Conservation (phyloP, 2,797 vertebrate species). For the Lagodon rhomboides region DNA sequence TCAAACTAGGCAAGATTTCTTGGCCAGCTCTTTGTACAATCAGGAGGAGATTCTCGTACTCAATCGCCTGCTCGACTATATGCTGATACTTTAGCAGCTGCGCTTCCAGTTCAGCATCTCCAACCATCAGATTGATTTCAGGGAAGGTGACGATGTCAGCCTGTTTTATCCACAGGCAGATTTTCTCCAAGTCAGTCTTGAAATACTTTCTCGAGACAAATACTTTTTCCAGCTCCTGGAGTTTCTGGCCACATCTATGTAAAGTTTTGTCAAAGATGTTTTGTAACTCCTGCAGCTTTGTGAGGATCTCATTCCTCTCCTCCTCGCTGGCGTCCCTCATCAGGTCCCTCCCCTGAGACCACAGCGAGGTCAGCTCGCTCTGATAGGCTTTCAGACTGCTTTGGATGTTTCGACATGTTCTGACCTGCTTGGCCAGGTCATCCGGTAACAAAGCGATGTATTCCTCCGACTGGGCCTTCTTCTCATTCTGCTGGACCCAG, state of each 20-base stretch:
- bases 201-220: conserved; percentile 95
- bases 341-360: conserved; percentile 94
- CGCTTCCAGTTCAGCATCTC: conserved; percentile 86
- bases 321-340: conserved; percentile 94
- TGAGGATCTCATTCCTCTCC: conserved; percentile 92
- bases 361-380: conserved; percentile 91
- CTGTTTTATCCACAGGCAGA: conserved; percentile 96
- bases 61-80: conserved; percentile 93
- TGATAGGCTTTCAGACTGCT: conserved; percentile 94
- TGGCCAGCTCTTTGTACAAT: conserved; percentile 93
- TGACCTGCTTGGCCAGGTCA: conserved; percentile 93
- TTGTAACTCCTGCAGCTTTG: conserved; percentile 94
- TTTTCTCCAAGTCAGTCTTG: conserved; percentile 96
- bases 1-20: conserved; percentile 93
- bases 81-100: conserved; percentile 93
- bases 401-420: conserved; percentile 90
- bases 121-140: conserved; percentile 94
- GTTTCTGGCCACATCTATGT: conserved; percentile 91
- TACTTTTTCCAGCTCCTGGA: conserved; percentile 95
- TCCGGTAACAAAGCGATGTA: conserved; percentile 93
- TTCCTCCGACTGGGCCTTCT: conserved; percentile 91
- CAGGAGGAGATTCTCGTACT: conserved; percentile 95
- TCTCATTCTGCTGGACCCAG: conserved; percentile 95
- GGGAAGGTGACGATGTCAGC: conserved; percentile 96
- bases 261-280: conserved; percentile 90